These are phyloP conservation scores for Dyspetes luteomarginatus DNA, from an alignment of 2,888 invertebrate genomes.

Conservation along the genomic window DNA sequence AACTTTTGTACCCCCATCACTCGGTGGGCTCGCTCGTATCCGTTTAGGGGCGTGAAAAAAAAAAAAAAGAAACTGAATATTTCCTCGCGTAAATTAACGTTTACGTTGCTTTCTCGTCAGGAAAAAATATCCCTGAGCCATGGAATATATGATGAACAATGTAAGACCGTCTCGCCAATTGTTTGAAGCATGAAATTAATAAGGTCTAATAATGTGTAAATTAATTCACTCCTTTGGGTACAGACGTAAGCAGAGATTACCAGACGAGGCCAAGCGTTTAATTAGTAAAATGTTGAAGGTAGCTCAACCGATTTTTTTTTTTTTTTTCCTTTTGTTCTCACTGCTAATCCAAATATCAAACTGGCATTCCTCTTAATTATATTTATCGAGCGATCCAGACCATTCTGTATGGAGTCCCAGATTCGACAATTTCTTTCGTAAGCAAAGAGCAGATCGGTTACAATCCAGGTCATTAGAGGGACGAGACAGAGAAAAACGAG, in stretches of 20 bases:
- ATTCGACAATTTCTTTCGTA: not conserved
- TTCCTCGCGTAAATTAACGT: conserved; percentile 14
- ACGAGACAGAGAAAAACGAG: not conserved
- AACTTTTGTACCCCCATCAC: conserved; percentile 24
- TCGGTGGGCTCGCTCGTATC: not conserved
- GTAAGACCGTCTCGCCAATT: not conserved
- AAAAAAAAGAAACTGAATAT: conserved; percentile 25
- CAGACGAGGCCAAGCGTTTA: conserved; percentile 20
- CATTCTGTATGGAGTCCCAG: not conserved
- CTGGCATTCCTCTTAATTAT: not conserved
- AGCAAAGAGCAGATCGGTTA: too few relatives aligned
- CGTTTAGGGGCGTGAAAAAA: conserved; percentile 1
- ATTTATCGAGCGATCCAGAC: too few relatives aligned
- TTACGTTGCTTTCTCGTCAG: conserved; percentile 33
- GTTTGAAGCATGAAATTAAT: conserved; percentile 28
- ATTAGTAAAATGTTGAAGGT: conserved; percentile 6
- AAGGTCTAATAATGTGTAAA: not conserved
- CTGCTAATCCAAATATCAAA: not conserved
- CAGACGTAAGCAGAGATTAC: not conserved
- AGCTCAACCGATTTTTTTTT: not conserved
- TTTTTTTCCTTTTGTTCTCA: conserved; percentile 6
- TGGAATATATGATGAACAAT: conserved; percentile 3
- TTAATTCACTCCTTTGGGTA: conserved; percentile 1
- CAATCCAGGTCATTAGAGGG: conserved; percentile 5
- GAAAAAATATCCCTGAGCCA: conserved; percentile 7